Percentiles rank a stretch among this genome's conserved stretches.
These are phyloP conservation scores for Stegana nigrithorax DNA, from an alignment of 2,888 invertebrate genomes.

Conservation along the genomic window DNA sequence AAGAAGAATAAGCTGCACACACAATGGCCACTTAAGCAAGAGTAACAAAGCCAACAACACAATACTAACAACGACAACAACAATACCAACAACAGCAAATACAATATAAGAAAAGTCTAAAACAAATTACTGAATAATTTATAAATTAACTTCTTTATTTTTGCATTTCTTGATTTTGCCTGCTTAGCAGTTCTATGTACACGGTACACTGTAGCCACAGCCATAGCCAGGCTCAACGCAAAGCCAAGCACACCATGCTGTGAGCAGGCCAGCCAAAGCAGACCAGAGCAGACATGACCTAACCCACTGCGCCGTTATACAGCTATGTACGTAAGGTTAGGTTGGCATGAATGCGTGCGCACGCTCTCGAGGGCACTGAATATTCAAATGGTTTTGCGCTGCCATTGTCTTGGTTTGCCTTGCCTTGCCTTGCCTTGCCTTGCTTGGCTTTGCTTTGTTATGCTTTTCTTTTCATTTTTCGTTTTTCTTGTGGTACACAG, in stretches of 20 bases:
- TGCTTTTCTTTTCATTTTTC: neutral
- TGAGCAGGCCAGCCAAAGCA: neutral
- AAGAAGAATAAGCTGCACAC: no score
- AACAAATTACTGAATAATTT: constrained; percentile 64
- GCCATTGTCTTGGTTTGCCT: no score
- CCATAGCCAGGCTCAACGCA: constrained; percentile 18
- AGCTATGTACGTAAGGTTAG: no score
- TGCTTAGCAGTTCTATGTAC: constrained; percentile 2
- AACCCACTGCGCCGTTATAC: neutral
- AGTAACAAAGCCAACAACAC: no score
- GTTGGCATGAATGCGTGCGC: neutral
- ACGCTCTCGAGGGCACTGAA: constrained; percentile 55
- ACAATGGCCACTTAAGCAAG: no score
- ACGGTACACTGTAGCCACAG: constrained; percentile 34
- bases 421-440: no score
- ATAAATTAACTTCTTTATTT: constrained; percentile 54
- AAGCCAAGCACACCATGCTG: neutral
- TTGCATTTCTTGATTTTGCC: constrained; percentile 32
- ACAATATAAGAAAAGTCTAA: constrained; percentile 56
- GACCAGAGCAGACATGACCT: neutral
- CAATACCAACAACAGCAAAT: no score
- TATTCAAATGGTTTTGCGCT: constrained; percentile 51
- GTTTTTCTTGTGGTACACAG: constrained; percentile 4
- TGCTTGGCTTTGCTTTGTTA: constrained; percentile 10
- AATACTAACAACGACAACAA: no score